These are phyloP conservation scores for Yponomeuta plumbellus DNA, from an alignment of 2,888 invertebrate genomes.

Conservation along the genomic window DNA sequence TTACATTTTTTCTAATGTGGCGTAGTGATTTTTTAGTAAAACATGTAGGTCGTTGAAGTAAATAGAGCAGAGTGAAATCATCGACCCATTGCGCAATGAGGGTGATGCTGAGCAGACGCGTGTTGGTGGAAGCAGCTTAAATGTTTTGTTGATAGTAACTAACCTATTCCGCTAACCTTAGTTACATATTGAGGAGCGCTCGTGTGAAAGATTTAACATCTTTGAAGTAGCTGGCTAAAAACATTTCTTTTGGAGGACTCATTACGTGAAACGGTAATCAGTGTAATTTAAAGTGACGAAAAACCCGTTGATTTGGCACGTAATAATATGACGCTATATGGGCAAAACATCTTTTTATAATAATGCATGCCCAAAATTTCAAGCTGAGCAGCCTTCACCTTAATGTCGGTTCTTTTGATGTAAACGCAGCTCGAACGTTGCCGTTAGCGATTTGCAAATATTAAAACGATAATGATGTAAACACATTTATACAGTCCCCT, in stretches of 20 bases:
- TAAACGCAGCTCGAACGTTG: constrained; percentile 38
- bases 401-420: constrained; percentile 62
- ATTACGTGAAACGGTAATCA: not conserved
- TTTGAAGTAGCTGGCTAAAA: not conserved
- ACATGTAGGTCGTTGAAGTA: not conserved
- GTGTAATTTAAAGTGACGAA: constrained; percentile 23
- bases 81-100: constrained; percentile 24
- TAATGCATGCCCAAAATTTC: constrained; percentile 60
- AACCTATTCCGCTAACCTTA: constrained; percentile 36
- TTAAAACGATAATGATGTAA: constrained; percentile 46
- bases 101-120: constrained; percentile 27
- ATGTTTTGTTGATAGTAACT: constrained; percentile 46
- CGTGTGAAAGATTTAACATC: not conserved
- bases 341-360: constrained; percentile 56
- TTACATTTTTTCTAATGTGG: too few relatives aligned
- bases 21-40: not conserved
- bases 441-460: constrained; percentile 60
- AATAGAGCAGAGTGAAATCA: constrained; percentile 2
- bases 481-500: constrained; percentile 18
- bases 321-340: constrained; percentile 52
- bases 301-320: constrained; percentile 10
- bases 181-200: constrained; percentile 20
- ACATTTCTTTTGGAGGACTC: not conserved
- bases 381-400: constrained; percentile 56
- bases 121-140: constrained; percentile 30